A percentile compares a stretch with the other conserved stretches of the same genome.
phyloP scores from a whole-genome alignment of 1,140 invertebrate genomes.

The Monomorium pharaonis region DNA sequence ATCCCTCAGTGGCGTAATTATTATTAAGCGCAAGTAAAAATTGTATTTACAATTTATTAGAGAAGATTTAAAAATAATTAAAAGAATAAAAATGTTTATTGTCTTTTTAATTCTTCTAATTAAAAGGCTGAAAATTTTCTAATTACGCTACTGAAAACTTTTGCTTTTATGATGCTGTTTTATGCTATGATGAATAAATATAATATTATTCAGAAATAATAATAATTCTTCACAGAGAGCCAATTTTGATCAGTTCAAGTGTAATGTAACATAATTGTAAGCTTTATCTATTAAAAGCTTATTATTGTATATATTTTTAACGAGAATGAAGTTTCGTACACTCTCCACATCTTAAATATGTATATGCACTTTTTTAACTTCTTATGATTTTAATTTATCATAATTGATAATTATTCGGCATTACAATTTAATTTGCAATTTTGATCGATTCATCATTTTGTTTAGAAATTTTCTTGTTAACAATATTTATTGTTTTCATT shows the following conservation, averaged over 20 bases:
- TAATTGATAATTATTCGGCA: neutral
- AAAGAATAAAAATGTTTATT: neutral
- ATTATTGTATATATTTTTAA: conserved; percentile 2
- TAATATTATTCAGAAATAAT: conserved; percentile 31
- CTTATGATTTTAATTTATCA: conserved; percentile 1
- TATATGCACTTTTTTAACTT: neutral
- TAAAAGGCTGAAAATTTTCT: neutral
- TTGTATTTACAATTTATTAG: neutral
- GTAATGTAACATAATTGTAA: conserved; percentile 51
- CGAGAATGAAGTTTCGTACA: neutral
- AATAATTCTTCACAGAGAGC: neutral
- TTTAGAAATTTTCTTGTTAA: neutral
- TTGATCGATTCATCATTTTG: neutral
- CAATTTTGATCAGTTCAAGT: conserved; percentile 57
- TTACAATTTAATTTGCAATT: conserved; percentile 4
- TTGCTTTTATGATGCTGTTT: conserved; percentile 9
- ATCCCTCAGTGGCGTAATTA: conserved; percentile 65
- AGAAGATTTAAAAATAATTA: neutral
- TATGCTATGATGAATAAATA: conserved; percentile 14
- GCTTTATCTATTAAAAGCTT: conserved; percentile 26
- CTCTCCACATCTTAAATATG: neutral
- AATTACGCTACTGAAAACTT: conserved; percentile 25
- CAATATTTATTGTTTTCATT: conserved; percentile 1
- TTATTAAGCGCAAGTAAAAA: neutral
- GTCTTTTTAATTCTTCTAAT: neutral